phyloP scores from a whole-genome alignment of 2,797 vertebrate species.

The Gadopsis marmoratus region DNA sequence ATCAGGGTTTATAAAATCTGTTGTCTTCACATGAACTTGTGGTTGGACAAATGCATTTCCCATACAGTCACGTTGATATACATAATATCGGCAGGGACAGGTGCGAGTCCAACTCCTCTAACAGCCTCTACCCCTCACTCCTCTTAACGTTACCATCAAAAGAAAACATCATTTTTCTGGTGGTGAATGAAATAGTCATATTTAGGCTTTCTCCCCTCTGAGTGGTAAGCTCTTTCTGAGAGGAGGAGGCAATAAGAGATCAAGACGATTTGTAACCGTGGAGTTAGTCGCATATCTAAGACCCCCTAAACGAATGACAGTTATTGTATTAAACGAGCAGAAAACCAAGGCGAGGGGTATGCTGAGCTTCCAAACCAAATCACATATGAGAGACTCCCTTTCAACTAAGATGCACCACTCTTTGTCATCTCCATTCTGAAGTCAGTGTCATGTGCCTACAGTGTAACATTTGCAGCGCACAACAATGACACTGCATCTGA shows the following conservation, averaged over 20 bases:
- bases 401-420: slow-evolving; percentile 2
- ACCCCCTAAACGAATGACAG: slow-evolving; percentile 34
- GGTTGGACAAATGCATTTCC: slow-evolving; percentile 58
- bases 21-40: slow-evolving; percentile 58
- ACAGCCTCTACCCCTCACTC: slow-evolving; percentile 29
- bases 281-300: slow-evolving; percentile 28
- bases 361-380: slow-evolving; percentile 36
- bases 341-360: slow-evolving; percentile 22
- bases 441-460: not conserved
- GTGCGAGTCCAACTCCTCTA: slow-evolving; percentile 22
- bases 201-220: slow-evolving; percentile 34
- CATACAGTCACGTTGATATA: slow-evolving; percentile 46
- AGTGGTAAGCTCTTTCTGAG: slow-evolving; percentile 36
- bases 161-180: slow-evolving; percentile 55
- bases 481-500: not conserved
- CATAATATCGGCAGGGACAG: slow-evolving; percentile 27
- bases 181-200: slow-evolving; percentile 51
- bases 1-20: slow-evolving; percentile 55
- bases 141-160: slow-evolving; percentile 60
- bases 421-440: not conserved
- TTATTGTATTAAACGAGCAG: slow-evolving; percentile 38
- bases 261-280: slow-evolving; percentile 26
- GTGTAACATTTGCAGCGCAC: not conserved
- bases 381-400: slow-evolving; percentile 17
- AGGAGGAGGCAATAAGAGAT: slow-evolving; percentile 37